Conservation (phyloP, 1,140 invertebrate species). For the Neodiprion lecontei region DNA sequence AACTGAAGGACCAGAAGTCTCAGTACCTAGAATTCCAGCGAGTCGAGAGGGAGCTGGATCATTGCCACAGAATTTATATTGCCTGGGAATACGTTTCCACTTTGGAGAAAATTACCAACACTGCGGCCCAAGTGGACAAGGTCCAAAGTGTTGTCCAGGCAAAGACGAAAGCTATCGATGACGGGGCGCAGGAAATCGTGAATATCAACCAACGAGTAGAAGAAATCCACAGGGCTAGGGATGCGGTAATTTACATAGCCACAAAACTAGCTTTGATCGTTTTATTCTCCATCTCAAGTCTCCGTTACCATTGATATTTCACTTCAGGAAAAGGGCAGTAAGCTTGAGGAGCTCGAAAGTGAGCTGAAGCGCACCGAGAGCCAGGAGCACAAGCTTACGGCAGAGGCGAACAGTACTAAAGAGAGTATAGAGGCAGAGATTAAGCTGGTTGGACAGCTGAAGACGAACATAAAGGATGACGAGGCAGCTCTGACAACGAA, state of each 20-base stretch:
- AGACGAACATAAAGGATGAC: conserved; percentile 77
- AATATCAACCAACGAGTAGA: conserved; percentile 64
- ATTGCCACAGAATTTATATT: conserved; percentile 77
- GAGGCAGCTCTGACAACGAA: conserved; percentile 70
- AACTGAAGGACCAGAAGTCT: conserved; percentile 84
- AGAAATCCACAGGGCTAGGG: conserved; percentile 62
- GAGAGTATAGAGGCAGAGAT: conserved; percentile 75
- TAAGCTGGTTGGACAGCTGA: conserved; percentile 73
- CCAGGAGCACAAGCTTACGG: conserved; percentile 71
- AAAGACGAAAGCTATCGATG: conserved; percentile 63
- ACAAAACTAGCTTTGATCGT: conserved; percentile 8
- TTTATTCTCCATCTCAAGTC: conserved; percentile 14
- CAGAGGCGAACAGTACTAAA: conserved; percentile 72
- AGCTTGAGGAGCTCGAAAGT: conserved; percentile 71
- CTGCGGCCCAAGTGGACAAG: conserved; percentile 62
- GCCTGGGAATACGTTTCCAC: conserved; percentile 76
- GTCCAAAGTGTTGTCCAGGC: conserved; percentile 63
- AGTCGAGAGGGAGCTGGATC: conserved; percentile 84
- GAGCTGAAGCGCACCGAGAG: conserved; percentile 73
- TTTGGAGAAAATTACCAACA: conserved; percentile 62
- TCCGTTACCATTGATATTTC: conserved; percentile 18
- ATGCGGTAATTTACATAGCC: conserved; percentile 60
- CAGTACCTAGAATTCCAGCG: conserved; percentile 91
- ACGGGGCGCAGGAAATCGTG: conserved; percentile 65
- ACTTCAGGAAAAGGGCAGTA: conserved; percentile 71